Evolutionary conservation across 2,797 vertebrate genomes (phyloP).

Genomic region (Scyliorhinus canicula): DNA sequence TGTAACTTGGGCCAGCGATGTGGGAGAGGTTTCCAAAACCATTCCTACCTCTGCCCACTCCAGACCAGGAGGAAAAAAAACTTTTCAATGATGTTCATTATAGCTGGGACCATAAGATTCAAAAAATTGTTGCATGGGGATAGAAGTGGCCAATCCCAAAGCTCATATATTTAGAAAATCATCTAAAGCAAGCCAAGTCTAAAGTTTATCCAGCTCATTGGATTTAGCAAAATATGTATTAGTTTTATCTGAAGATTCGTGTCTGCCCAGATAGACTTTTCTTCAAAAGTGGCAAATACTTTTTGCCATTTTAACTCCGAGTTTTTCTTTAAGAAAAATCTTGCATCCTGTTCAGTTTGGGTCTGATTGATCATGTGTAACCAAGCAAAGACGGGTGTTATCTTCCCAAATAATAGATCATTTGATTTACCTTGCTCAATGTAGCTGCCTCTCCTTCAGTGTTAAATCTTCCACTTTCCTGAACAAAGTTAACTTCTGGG

Average conservation of each 20-base stretch:
- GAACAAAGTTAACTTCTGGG: neutral
- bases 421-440: constrained; percentile 30
- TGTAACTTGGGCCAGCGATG: neutral
- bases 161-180: neutral
- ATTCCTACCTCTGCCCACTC: neutral
- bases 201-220: neutral
- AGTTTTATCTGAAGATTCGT: neutral
- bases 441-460: neutral
- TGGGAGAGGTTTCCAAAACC: neutral
- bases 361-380: neutral
- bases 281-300: neutral
- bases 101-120: neutral
- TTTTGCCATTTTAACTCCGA: neutral
- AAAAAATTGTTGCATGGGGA: neutral
- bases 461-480: neutral
- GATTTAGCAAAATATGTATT: neutral
- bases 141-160: neutral
- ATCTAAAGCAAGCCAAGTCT: neutral
- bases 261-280: neutral
- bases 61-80: neutral
- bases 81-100: neutral
- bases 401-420: too few species aligned
- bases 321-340: neutral
- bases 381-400: neutral
- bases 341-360: neutral